These are phyloP conservation scores for Saccostrea glomerata DNA, from an alignment of 1,140 invertebrate species.

Conservation along the genomic window DNA sequence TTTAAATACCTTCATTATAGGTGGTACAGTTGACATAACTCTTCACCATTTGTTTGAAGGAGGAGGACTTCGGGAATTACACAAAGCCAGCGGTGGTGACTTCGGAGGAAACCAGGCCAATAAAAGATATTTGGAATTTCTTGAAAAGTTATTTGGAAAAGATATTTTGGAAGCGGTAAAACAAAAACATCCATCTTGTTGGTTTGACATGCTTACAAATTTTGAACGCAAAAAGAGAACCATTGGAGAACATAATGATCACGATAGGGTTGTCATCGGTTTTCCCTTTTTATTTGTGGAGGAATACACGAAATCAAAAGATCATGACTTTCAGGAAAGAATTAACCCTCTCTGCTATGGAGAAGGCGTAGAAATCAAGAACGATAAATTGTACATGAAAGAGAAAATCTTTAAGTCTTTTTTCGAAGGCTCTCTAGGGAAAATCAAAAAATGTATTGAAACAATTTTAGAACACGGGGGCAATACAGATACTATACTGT, in stretches of 20 bases:
- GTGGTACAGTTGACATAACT: conserved; percentile 54
- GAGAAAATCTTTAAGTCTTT: too few species aligned
- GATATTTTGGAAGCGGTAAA: conserved; percentile 6
- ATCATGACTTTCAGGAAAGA: too few species aligned
- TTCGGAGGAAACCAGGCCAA: conserved; percentile 47
- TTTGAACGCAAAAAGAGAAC: conserved; percentile 42
- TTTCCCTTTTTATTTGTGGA: neutral
- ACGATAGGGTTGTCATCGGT: neutral
- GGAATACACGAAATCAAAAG: neutral
- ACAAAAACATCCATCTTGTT: conserved; percentile 18
- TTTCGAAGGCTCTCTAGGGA: too few species aligned
- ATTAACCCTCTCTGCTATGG: too few species aligned
- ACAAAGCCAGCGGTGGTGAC: conserved; percentile 42
- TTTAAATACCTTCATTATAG: neutral
- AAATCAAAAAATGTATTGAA: too few species aligned
- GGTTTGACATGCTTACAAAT: neutral
- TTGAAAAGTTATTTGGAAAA: conserved; percentile 1
- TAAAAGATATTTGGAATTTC: conserved; percentile 30
- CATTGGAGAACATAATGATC: neutral
- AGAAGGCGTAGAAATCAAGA: too few species aligned
- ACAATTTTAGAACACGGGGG: too few species aligned
- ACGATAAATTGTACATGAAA: too few species aligned
- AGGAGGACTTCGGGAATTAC: conserved; percentile 38
- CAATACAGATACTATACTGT: conserved; percentile 30
- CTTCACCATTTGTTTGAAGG: conserved; percentile 38